These are phyloP conservation scores for Chrysaora quinquecirrha DNA, from an alignment of 30 jellyfish, hydroid and myxozoan genomes.

Conservation along the genomic window DNA sequence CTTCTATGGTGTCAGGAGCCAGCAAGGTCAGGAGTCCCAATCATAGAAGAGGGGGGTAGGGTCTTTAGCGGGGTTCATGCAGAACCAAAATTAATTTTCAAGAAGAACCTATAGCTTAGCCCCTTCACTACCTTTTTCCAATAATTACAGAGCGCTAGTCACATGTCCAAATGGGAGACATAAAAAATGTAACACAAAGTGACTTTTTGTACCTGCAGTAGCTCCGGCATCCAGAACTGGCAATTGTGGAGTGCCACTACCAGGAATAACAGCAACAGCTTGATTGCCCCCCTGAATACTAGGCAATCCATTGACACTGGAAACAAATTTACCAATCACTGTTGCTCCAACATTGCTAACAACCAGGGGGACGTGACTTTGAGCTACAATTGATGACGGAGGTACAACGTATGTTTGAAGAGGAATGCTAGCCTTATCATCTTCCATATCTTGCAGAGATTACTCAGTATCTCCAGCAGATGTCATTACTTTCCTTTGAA, in stretches of 20 bases:
- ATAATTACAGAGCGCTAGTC: too few species aligned
- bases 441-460: slow-evolving; percentile 6
- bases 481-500: too few species aligned
- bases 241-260: slow-evolving; percentile 48
- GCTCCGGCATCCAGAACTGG: slow-evolving; percentile 45
- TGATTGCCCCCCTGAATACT: slow-evolving; percentile 56
- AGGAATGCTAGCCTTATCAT: slow-evolving; percentile 27
- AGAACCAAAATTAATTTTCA: too few species aligned
- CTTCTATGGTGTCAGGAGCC: too few species aligned
- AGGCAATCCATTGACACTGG: slow-evolving; percentile 49
- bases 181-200: too few species aligned
- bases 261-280: slow-evolving; percentile 76
- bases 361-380: slow-evolving; percentile 55
- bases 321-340: slow-evolving; percentile 59
- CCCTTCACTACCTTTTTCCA: too few species aligned
- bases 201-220: slow-evolving; percentile 42
- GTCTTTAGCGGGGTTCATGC: too few species aligned
- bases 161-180: too few species aligned
- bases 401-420: slow-evolving; percentile 39
- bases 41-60: too few species aligned
- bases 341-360: slow-evolving; percentile 72
- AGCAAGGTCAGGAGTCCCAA: too few species aligned
- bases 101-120: too few species aligned
- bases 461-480: too few species aligned
- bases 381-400: slow-evolving; percentile 47